These are phyloP conservation scores for Chaetops frenatus DNA, from an alignment of 2,113 vertebrate genomes.

Conservation along the genomic window DNA sequence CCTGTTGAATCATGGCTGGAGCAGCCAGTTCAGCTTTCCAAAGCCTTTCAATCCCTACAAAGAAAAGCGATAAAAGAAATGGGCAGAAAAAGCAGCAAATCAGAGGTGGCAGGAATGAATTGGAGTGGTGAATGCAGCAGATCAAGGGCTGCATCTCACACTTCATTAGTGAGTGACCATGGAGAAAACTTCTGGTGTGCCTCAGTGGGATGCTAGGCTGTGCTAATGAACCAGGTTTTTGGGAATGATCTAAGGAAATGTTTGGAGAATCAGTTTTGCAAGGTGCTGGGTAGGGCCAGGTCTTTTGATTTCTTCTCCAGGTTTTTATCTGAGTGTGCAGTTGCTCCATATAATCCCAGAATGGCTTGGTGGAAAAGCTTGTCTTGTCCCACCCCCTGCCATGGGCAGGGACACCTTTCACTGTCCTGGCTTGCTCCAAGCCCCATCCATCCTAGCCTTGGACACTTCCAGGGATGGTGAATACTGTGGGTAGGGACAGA, in stretches of 20 bases:
- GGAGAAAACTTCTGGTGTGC: background rate
- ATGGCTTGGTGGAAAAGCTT: background rate
- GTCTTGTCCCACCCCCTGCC: background rate
- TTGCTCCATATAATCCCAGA: background rate
- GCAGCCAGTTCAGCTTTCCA: background rate
- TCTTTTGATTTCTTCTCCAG: background rate
- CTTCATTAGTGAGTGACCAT: background rate
- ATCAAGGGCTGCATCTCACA: background rate
- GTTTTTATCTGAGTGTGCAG: background rate
- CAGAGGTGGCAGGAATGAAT: background rate
- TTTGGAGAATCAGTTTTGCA: background rate
- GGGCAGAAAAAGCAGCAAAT: background rate
- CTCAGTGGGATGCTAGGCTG: background rate
- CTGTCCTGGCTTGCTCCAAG: background rate
- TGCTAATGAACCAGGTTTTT: background rate
- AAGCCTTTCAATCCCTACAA: background rate
- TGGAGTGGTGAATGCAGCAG: background rate
- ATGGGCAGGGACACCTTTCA: background rate
- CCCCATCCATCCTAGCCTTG: background rate
- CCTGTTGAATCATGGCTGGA: accelerated
- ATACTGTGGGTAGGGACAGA: background rate
- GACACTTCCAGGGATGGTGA: background rate
- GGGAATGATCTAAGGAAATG: background rate
- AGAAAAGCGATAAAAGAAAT: background rate
- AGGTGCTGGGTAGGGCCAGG: background rate